Evolutionary conservation across 2,888 invertebrate genomes (phyloP).

Genomic region (Pseudococcus longispinus): DNA sequence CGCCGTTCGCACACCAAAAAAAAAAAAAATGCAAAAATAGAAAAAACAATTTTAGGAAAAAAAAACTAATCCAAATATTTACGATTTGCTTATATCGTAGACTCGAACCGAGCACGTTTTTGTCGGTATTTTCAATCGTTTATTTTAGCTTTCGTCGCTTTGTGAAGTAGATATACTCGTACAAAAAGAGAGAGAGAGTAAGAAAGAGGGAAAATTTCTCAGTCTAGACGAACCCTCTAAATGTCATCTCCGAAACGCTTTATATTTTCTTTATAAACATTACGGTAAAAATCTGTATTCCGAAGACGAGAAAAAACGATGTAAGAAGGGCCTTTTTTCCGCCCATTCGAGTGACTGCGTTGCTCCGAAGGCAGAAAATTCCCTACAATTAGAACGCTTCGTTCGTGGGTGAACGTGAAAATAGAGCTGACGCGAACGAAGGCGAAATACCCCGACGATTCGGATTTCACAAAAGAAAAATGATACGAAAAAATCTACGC

Average conservation of each 20-base stretch:
- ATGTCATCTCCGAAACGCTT: background rate
- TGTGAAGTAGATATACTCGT: background rate
- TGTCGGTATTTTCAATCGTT: background rate
- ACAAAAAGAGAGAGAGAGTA: background rate
- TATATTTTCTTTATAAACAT: slow-evolving; percentile 23
- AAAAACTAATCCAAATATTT: background rate
- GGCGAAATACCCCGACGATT: background rate
- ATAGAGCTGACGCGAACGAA: background rate
- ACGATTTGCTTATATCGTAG: background rate
- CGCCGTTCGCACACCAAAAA: background rate
- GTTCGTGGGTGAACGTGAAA: background rate
- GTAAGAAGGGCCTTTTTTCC: background rate
- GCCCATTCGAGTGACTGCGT: background rate
- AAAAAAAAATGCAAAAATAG: background rate
- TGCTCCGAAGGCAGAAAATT: background rate
- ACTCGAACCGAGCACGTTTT: background rate
- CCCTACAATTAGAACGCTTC: background rate
- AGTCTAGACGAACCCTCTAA: slow-evolving; percentile 17
- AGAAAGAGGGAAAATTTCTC: background rate
- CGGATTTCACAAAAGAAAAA: background rate
- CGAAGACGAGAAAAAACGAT: background rate
- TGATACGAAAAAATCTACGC: background rate
- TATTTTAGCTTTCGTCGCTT: slow-evolving; percentile 11
- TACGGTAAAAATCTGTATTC: slow-evolving; percentile 1
- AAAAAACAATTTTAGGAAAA: background rate